phyloP scores from a whole-genome alignment of 1,140 invertebrate species.

The Acromyrmex heyeri region DNA sequence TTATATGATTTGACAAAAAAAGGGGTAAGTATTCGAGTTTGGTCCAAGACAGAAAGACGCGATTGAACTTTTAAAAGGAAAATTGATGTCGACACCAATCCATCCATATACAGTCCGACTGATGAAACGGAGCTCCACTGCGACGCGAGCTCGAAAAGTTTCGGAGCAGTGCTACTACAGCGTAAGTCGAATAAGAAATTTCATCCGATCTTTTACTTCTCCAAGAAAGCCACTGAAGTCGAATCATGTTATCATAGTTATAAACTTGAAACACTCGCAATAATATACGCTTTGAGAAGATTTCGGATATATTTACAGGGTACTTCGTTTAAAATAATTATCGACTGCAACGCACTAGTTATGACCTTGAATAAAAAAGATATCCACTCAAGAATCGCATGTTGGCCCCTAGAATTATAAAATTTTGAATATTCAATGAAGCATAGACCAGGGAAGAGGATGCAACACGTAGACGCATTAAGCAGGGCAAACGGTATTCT shows the following conservation, averaged over 20 bases:
- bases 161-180: not conserved
- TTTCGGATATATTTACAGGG: not conserved
- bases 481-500: not conserved
- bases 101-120: not conserved
- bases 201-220: constrained; percentile 5
- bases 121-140: not conserved
- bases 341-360: not conserved
- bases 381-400: not conserved
- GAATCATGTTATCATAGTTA: not conserved
- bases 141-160: not conserved
- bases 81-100: not conserved
- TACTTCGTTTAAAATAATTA: not conserved
- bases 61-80: not conserved
- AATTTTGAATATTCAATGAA: not conserved
- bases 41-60: not conserved
- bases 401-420: not conserved
- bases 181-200: not conserved
- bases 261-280: not conserved
- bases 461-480: not conserved
- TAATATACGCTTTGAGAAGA: not conserved
- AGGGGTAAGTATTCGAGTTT: not conserved
- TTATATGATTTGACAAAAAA: not conserved
- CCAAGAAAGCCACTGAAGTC: not conserved
- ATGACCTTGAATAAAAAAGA: not conserved
- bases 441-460: not conserved